Evolutionary conservation across 2,113 vertebrate species (phyloP), one percentile per base, ranked within the genome.

Genomic region (Acanthochromis polyacanthus): DNA sequence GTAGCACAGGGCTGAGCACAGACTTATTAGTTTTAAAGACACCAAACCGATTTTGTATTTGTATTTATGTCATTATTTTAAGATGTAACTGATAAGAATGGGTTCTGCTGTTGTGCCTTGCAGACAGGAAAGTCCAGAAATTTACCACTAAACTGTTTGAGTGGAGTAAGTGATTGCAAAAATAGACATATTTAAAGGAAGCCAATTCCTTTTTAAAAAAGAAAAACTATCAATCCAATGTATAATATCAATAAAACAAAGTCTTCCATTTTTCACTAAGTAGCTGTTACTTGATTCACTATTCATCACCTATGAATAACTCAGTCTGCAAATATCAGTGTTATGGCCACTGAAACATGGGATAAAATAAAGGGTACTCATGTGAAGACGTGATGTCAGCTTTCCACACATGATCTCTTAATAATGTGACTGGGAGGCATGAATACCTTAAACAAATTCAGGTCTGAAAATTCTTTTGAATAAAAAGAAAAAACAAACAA

Each of bases 371-470:
- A 40, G 16, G 45, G 25, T 10, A 19, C 5, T 36, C 17, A 22
- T 15, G 19, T 62, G 1, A 56, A 75, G 61, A 59, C 22, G 1
- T 45, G 16, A 36, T 22, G 2, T 4, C 56, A 52, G 20, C 19
- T 48, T 19, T 25, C 14, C 52, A 71, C 20, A 59, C 4, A 16
- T 23, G 38, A 46, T 67, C 48, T 50, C 28, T 80, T 36, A 17
- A 75, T 74, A 69, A 51, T 46, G 51, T 51, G 28, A 28, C 32
- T 22, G 2, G 11, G 9, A 61, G 40, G n/a, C 28, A 50, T 71
- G 19, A 58, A 55, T 36, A 50, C 53, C 14, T 32, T 36, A 36
- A 36, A 48, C 9, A 72, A 62, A 40, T n/a, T 56, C 22, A 36
- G 10, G 19, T 58, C 46, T 63, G 16, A 73, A 46, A 20, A 51